These are phyloP conservation scores for Trachymyrmex septentrionalis DNA, from an alignment of 1,140 invertebrate species.

Conservation along the genomic window DNA sequence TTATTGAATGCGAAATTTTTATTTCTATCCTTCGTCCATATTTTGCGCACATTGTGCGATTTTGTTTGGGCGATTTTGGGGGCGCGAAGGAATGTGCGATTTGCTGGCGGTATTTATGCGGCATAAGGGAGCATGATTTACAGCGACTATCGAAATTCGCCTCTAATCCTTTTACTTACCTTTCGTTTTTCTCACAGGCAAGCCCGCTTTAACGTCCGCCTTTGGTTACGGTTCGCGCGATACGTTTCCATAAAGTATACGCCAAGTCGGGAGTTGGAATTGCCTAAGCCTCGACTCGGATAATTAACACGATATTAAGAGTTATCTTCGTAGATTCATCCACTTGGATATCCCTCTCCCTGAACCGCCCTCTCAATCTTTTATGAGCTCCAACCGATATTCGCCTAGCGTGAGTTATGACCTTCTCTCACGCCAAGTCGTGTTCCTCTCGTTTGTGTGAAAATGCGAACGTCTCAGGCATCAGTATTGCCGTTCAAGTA, in stretches of 20 bases:
- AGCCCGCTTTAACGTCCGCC: constrained; percentile 32
- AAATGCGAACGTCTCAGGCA: constrained; percentile 49
- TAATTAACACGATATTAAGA: constrained; percentile 77
- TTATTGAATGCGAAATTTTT: background rate
- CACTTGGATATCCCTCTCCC: background rate
- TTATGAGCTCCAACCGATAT: constrained; percentile 47
- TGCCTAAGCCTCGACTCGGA: constrained; percentile 60
- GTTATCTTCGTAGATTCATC: constrained; percentile 73
- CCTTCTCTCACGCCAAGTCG: constrained; percentile 66
- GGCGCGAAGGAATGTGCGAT: constrained; percentile 4
- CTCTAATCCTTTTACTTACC: constrained; percentile 22
- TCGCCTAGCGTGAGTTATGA: constrained; percentile 73
- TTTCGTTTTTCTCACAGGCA: constrained; percentile 33
- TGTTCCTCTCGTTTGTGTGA: constrained; percentile 34
- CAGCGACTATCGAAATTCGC: constrained; percentile 52
- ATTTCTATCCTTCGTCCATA: background rate
- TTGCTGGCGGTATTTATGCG: constrained; percentile 13
- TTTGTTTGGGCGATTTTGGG: background rate
- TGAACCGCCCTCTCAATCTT: constrained; percentile 15
- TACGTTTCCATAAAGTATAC: constrained; percentile 65
- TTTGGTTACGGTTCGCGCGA: constrained; percentile 35
- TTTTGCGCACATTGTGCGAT: background rate
- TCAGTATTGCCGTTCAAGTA: constrained; percentile 36
- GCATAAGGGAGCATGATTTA: constrained; percentile 13
- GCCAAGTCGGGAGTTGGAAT: constrained; percentile 61